These are phyloP conservation scores for Platycheirus albimanus DNA, from an alignment of 2,888 invertebrate species.

Conservation along the genomic window DNA sequence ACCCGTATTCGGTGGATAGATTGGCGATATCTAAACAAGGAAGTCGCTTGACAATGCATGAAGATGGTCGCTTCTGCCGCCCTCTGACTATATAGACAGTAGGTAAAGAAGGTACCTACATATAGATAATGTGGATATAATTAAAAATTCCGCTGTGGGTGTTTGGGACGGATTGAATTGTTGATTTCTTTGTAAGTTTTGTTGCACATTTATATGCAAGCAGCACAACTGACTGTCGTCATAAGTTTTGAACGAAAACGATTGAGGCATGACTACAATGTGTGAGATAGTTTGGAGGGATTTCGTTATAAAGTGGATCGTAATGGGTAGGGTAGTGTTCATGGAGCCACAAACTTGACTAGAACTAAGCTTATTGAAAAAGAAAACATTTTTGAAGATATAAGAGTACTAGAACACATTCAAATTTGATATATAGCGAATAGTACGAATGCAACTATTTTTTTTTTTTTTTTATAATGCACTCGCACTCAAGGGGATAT, in stretches of 20 bases:
- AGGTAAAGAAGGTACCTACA: conserved; percentile 23
- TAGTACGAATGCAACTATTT: too few species aligned
- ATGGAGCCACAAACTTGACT: too few species aligned
- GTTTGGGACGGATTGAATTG: conserved; percentile 28
- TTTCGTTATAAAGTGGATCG: not conserved
- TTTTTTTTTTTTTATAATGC: too few species aligned
- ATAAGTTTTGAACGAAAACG: not conserved
- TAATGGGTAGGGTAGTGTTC: too few species aligned
- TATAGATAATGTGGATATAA: too few species aligned
- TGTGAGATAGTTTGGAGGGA: conserved; percentile 6
- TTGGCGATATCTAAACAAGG: conserved; percentile 67
- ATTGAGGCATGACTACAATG: not conserved
- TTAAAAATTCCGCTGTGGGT: conserved; percentile 61
- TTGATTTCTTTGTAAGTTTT: conserved; percentile 16
- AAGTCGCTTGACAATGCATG: conserved; percentile 56
- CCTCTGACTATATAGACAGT: not conserved
- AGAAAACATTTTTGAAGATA: too few species aligned
- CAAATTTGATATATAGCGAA: too few species aligned
- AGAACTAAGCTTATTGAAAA: too few species aligned
- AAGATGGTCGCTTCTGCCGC: conserved; percentile 41
- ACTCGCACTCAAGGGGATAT: too few species aligned
- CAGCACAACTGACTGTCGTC: not conserved
- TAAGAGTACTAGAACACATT: too few species aligned
- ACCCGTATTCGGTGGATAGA: conserved; percentile 62
- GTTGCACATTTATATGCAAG: conserved; percentile 43